Evolutionary conservation across 2,888 invertebrate species (phyloP).

Genomic region (Dicycla oo): DNA sequence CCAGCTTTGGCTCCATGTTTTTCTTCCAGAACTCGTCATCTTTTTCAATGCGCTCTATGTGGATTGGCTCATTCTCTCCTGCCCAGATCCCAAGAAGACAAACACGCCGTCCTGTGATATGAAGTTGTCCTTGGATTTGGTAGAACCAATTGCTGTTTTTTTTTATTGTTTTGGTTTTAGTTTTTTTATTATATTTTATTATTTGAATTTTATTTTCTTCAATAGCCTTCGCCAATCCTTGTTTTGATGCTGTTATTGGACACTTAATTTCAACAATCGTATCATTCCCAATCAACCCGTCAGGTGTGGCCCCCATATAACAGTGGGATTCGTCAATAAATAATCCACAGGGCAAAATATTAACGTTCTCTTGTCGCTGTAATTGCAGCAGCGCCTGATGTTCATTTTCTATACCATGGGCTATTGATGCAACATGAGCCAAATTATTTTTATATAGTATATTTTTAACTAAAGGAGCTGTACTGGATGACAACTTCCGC

Average conservation of each 20-base stretch:
- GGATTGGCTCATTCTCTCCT: neutral
- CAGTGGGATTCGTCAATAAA: neutral
- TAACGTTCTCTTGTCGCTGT: neutral
- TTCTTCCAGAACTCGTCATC: neutral
- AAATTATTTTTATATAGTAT: neutral
- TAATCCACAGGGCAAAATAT: neutral
- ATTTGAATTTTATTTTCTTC: conserved; percentile 17
- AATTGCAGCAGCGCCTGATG: neutral
- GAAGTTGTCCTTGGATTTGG: conserved; percentile 6
- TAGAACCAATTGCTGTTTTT: conserved; percentile 3
- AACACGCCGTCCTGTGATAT: neutral
- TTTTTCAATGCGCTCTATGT: neutral
- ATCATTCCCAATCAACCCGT: neutral
- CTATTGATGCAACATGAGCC: neutral
- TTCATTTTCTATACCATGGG: conserved; percentile 10
- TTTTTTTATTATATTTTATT: conserved; percentile 10
- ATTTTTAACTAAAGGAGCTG: neutral
- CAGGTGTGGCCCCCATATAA: conserved; percentile 7
- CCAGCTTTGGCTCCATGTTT: neutral
- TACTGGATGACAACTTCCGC: neutral
- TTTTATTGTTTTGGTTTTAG: neutral
- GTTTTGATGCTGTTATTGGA: conserved; percentile 12
- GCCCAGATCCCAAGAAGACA: conserved; percentile 6
- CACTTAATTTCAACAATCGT: conserved; percentile 10
- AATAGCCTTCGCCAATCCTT: conserved; percentile 7